Base-by-base conservation (phyloP, 2,888 invertebrate genomes). In the Euzetes globulus region DNA sequence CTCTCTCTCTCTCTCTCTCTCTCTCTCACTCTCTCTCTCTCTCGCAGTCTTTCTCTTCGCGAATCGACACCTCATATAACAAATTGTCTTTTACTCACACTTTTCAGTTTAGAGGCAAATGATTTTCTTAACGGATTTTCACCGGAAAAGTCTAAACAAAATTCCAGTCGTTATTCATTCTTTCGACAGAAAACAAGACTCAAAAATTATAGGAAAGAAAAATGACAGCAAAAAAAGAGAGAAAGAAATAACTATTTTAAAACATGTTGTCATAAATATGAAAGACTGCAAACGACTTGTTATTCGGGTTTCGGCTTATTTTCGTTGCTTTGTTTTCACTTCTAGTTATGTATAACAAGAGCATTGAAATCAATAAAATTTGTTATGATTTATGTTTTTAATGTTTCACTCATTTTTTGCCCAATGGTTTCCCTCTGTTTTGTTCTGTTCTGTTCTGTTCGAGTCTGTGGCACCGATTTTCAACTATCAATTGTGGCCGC, bases 51-150 rank as follows among this genome's bases (percentile, higher is more conserved):
- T 7, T 7, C 6, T 63, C 29, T 63, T 63, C 33, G 13, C 63
- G 63, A 63, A 63, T 63, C 63, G 63, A 63, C 63, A 63, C 63
- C 63, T 63, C 63, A 63, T 63, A 63, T 63, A 63, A 63, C 63
- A 63, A 63, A 63, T 63, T 37, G 63, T 33, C 33, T 63, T 3
- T 33, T 13, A 27, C 55, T 25, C 55, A 9, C 13, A 63, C 63
- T 33, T 33, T 33, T 33, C 5, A 33, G 29, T 63, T 63, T 33
- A 19, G 63, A 29, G 33, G 17, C 33, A 17, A 63, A 63, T 63
- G 63, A 63, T 33, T 37, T 63, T 52, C n/a, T 47, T 47, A 17
- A n/a, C 52, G 19, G 17, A 55, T 55, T 55, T 55, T 55, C 15
- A 19, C 25, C 19, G 25, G 22, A 22, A 22, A 55, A 7, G n/a